Evolutionary conservation across 2,113 vertebrate species (phyloP).

Genomic region (Bubo scandiacus): DNA sequence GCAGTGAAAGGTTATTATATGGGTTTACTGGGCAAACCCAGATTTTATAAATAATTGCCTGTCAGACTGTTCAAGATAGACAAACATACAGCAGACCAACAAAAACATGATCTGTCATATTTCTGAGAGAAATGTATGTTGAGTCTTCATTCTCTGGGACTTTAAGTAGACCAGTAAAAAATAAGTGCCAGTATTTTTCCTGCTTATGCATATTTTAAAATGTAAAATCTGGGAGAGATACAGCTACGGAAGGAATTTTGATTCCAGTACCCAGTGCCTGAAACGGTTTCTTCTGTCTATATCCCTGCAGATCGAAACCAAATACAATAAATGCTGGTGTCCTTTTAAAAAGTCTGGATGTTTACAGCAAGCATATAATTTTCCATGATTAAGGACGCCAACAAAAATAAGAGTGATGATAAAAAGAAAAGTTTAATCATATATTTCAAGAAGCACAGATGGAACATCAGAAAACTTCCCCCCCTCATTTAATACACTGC

Average conservation of each 20-base stretch:
- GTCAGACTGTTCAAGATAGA: slow-evolving; percentile 82
- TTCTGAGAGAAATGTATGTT: slow-evolving; percentile 79
- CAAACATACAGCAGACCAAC: slow-evolving; percentile 82
- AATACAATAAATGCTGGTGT: slow-evolving; percentile 77
- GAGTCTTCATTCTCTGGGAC: slow-evolving; percentile 79
- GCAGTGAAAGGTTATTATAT: slow-evolving; percentile 80
- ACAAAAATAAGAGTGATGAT: slow-evolving; percentile 77
- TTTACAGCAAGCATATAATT: slow-evolving; percentile 77
- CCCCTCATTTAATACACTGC: background rate
- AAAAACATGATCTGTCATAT: slow-evolving; percentile 82
- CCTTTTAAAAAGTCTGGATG: slow-evolving; percentile 68
- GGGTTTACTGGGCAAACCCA: slow-evolving; percentile 77
- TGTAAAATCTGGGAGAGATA: slow-evolving; percentile 64
- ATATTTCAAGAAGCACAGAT: slow-evolving; percentile 68
- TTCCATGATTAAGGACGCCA: slow-evolving; percentile 73
- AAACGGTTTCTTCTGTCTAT: slow-evolving; percentile 70
- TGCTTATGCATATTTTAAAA: slow-evolving; percentile 72
- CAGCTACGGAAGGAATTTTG: slow-evolving; percentile 69
- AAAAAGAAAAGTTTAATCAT: slow-evolving; percentile 79
- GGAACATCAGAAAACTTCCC: slow-evolving; percentile 58
- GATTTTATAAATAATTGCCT: slow-evolving; percentile 87
- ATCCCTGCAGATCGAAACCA: slow-evolving; percentile 71
- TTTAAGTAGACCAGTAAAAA: slow-evolving; percentile 74
- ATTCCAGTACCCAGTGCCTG: slow-evolving; percentile 63
- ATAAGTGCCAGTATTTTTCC: slow-evolving; percentile 69